Evolutionary conservation across 2,888 invertebrate genomes (phyloP).

Genomic region (Sinopyrophorus schimmeli): DNA sequence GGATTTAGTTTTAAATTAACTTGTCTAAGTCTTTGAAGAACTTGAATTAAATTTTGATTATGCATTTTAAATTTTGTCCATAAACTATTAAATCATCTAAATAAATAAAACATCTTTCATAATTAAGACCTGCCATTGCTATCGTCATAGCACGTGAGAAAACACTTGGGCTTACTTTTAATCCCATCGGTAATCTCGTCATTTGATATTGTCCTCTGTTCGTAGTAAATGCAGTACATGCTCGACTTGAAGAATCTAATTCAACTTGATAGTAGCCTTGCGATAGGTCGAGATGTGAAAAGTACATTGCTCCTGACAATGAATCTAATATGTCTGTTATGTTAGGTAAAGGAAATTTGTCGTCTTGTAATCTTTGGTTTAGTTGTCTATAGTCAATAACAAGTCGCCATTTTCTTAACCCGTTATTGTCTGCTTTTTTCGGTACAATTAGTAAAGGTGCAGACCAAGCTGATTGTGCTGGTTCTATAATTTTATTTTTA

Average conservation of each 20-base stretch:
- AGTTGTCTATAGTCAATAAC: slow-evolving; percentile 26
- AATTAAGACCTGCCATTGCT: slow-evolving; percentile 37
- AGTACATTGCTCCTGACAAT: slow-evolving; percentile 10
- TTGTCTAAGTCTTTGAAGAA: slow-evolving; percentile 25
- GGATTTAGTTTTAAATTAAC: slow-evolving; percentile 37
- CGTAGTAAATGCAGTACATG: slow-evolving; percentile 38
- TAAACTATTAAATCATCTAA: slow-evolving; percentile 29
- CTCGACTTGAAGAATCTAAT: too few relatives aligned
- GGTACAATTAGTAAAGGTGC: slow-evolving; percentile 13
- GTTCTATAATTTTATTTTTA: slow-evolving; percentile 21
- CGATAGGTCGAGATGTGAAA: slow-evolving; percentile 32
- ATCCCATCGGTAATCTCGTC: slow-evolving; percentile 19
- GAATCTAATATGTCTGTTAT: slow-evolving; percentile 10
- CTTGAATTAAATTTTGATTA: slow-evolving; percentile 34
- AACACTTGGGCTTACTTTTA: slow-evolving; percentile 37
- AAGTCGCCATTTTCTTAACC: slow-evolving; percentile 18
- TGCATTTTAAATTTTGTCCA: slow-evolving; percentile 31
- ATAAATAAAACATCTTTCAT: slow-evolving; percentile 33
- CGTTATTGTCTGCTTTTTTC: slow-evolving; percentile 5
- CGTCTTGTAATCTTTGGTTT: slow-evolving; percentile 24
- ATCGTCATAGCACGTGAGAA: too few relatives aligned
- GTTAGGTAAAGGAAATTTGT: slow-evolving; percentile 16
- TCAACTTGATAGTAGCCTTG: too few relatives aligned
- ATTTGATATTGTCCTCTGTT: slow-evolving; percentile 38
- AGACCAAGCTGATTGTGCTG: slow-evolving; percentile 22